Evolutionary conservation across 2,797 vertebrate species (phyloP).

Genomic region (Oreochromis mossambicus): DNA sequence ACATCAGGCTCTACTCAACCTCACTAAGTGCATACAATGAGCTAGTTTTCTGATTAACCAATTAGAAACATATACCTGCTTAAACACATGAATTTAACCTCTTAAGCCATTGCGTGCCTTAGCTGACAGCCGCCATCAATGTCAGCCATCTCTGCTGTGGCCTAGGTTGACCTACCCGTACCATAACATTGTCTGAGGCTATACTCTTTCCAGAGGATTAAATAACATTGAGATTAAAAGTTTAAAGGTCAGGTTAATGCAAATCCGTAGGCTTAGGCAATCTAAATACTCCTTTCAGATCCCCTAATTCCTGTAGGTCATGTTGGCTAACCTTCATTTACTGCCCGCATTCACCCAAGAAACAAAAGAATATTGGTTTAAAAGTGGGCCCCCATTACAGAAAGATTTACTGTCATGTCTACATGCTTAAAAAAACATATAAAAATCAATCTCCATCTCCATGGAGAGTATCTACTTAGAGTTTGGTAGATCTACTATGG

Average conservation of each 20-base stretch:
- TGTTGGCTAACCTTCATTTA: slow-evolving; percentile 6
- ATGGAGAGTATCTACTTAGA: background rate
- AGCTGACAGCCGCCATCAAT: background rate
- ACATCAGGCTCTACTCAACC: background rate
- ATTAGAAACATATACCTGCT: background rate
- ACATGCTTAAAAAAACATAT: background rate
- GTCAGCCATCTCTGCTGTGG: background rate
- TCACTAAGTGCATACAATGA: background rate
- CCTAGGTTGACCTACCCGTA: slow-evolving; percentile 13
- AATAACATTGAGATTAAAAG: slow-evolving; percentile 58
- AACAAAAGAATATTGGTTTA: slow-evolving; percentile 11
- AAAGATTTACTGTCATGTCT: background rate
- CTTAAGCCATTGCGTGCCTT: background rate
- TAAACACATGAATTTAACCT: background rate
- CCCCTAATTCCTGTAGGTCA: slow-evolving; percentile 38
- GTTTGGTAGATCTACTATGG: slow-evolving; percentile 25
- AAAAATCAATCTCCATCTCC: background rate
- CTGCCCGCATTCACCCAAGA: slow-evolving; percentile 15
- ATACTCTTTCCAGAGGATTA: slow-evolving; percentile 54
- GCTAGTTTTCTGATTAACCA: background rate
- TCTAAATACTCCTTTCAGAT: slow-evolving; percentile 31
- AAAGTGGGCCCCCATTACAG: slow-evolving; percentile 13
- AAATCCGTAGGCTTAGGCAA: slow-evolving; percentile 59
- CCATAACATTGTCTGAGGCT: slow-evolving; percentile 26
- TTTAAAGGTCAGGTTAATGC: slow-evolving; percentile 56